These are phyloP conservation scores for Linnaemya tessellans DNA, from an alignment of 2,888 invertebrate genomes.

Conservation along the genomic window DNA sequence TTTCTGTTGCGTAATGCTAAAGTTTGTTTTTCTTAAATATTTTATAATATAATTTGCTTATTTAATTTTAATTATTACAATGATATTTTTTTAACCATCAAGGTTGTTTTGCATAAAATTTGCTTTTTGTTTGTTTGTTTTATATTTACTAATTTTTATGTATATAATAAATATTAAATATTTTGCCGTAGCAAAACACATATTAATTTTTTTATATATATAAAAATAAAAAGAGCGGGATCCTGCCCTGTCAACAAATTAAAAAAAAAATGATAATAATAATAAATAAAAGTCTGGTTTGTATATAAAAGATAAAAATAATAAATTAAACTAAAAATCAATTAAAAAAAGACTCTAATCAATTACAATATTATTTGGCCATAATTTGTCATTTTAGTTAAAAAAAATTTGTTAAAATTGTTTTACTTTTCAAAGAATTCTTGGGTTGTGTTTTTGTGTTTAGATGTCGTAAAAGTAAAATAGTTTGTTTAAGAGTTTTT, in stretches of 20 bases:
- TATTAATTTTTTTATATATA: conserved; percentile 49
- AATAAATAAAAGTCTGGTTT: conserved; percentile 56
- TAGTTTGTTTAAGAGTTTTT: conserved; percentile 34
- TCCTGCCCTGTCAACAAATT: conserved; percentile 80
- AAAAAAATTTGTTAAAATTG: conserved; percentile 44
- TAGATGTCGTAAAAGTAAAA: conserved; percentile 68
- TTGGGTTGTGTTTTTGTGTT: conserved; percentile 29
- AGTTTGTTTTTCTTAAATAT: conserved; percentile 45
- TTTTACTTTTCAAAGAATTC: conserved; percentile 40
- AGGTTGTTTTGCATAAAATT: conserved; percentile 69
- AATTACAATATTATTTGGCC: conserved; percentile 70
- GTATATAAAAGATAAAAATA: conserved; percentile 44
- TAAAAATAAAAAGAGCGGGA: conserved; percentile 76
- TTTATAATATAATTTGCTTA: conserved; percentile 57
- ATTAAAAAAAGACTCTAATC: conserved; percentile 41
- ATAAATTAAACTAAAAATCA: conserved; percentile 67
- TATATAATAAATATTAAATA: conserved; percentile 63
- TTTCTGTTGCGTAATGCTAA: conserved; percentile 62
- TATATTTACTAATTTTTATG: conserved; percentile 61
- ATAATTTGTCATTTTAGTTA: conserved; percentile 72
- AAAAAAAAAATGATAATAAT: conserved; percentile 63
- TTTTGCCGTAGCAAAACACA: conserved; percentile 65
- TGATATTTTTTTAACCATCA: conserved; percentile 74
- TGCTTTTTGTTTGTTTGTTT: conserved; percentile 48
- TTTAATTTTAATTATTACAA: conserved; percentile 57